A percentile compares a stretch with the other conserved stretches of the same genome.
Evolutionary conservation across 2,797 vertebrate genomes (phyloP).

Genomic region (Sebastes iracundus): DNA sequence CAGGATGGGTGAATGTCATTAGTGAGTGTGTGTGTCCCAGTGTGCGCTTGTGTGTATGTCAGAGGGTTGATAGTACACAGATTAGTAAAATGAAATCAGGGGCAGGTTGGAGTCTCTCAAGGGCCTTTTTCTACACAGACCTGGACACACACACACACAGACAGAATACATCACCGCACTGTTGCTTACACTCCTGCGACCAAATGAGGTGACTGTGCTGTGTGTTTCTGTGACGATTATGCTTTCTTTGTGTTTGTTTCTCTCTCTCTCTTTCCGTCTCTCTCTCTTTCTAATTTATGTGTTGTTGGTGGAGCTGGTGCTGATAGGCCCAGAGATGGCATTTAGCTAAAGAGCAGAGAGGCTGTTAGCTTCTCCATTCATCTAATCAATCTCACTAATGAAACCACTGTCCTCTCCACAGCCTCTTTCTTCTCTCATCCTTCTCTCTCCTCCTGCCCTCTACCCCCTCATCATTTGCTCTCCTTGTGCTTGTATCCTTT

Average conservation of each 20-base stretch:
- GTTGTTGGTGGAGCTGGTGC: slow-evolving; percentile 74
- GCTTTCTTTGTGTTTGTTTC: slow-evolving; percentile 49
- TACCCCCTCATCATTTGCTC: slow-evolving; percentile 65
- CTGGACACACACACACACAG: slow-evolving; percentile 8
- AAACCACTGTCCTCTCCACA: slow-evolving; percentile 75
- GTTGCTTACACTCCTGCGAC: slow-evolving; percentile 37
- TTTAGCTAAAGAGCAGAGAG: slow-evolving; percentile 84
- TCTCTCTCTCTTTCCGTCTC: neutral
- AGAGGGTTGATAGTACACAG: slow-evolving; percentile 45
- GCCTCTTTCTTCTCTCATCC: slow-evolving; percentile 55
- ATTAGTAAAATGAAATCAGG: slow-evolving; percentile 46
- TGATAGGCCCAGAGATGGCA: slow-evolving; percentile 83
- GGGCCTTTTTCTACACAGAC: slow-evolving; percentile 20
- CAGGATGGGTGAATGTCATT: slow-evolving; percentile 75
- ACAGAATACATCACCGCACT: neutral
- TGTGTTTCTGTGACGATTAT: slow-evolving; percentile 55
- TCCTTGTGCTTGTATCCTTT: slow-evolving; percentile 33
- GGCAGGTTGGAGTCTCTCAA: slow-evolving; percentile 7
- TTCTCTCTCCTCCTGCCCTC: slow-evolving; percentile 49
- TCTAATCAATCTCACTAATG: slow-evolving; percentile 84
- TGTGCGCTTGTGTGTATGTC: slow-evolving; percentile 2
- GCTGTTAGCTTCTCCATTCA: slow-evolving; percentile 82
- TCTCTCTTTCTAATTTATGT: slow-evolving; percentile 69
- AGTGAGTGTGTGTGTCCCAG: slow-evolving; percentile 29
- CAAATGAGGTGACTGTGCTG: slow-evolving; percentile 53